phyloP scores from a whole-genome alignment of 2,113 vertebrate genomes.

The Origma solitaria region DNA sequence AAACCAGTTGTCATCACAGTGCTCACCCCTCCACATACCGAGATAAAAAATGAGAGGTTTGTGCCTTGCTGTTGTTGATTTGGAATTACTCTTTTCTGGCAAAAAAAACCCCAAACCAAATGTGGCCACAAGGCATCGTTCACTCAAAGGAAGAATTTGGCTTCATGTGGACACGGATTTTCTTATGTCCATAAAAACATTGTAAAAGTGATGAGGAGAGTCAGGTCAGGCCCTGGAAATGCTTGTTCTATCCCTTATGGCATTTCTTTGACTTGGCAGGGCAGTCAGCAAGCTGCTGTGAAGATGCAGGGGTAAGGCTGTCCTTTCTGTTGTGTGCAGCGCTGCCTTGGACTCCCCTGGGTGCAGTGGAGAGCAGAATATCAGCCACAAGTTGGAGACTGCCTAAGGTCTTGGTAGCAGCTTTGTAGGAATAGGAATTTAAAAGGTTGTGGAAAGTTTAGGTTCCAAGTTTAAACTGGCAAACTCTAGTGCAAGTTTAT shows the following conservation, averaged over 20 bases:
- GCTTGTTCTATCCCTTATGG: not conserved
- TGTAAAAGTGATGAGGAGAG: not conserved
- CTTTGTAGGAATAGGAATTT: not conserved
- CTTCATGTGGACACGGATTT: not conserved
- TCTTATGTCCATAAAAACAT: not conserved
- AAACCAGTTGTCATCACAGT: not conserved
- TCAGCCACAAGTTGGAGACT: not conserved
- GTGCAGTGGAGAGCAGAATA: not conserved
- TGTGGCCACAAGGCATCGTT: rapidly evolving
- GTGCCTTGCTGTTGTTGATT: not conserved
- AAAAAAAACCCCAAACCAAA: not conserved
- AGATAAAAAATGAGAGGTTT: not conserved
- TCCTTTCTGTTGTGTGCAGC: not conserved
- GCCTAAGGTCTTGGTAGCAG: not conserved
- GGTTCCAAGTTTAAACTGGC: not conserved
- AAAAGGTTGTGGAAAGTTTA: not conserved
- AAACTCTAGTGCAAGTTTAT: not conserved
- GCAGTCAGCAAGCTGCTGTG: not conserved
- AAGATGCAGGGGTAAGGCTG: not conserved
- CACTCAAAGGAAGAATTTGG: not conserved
- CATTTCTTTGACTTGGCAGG: not conserved
- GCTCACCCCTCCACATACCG: not conserved
- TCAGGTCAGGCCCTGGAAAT: not conserved
- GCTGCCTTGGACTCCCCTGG: not conserved
- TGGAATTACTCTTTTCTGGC: not conserved